Conservation (phyloP, 2,113 vertebrate species). For the Phalacrocorax aristotelis region DNA sequence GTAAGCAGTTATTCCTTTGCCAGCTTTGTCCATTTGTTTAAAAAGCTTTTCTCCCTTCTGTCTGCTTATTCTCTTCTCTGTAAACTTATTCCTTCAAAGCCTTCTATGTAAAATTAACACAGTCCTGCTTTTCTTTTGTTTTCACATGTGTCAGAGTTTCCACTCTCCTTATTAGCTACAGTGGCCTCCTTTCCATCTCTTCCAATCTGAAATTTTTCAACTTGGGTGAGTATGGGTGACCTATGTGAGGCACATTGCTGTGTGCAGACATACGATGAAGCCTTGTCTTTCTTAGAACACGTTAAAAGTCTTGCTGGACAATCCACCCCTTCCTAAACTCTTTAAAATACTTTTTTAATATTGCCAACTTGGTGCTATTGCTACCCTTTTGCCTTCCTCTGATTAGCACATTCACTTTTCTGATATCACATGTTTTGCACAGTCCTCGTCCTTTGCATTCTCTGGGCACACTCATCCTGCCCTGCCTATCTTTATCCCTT, state of each 20-base stretch:
- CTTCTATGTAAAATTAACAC: not conserved
- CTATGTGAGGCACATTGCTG: not conserved
- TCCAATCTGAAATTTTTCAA: not conserved
- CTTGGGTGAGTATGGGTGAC: not conserved
- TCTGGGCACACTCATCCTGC: not conserved
- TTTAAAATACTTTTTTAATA: not conserved
- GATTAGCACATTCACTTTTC: not conserved
- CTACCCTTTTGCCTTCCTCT: not conserved
- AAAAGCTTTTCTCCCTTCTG: not conserved
- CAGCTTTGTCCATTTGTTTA: not conserved
- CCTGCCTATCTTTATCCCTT: not conserved
- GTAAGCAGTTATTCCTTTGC: not conserved
- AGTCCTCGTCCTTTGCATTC: not conserved
- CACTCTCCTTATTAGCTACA: not conserved
- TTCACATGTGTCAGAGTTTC: not conserved
- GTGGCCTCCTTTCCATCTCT: not conserved
- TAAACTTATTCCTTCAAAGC: not conserved
- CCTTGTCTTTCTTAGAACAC: not conserved
- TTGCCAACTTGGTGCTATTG: rapidly evolving
- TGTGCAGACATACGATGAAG: not conserved
- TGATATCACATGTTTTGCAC: not conserved
- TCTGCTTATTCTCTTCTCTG: not conserved
- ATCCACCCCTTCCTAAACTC: not conserved
- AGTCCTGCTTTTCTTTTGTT: not conserved
- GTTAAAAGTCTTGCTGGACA: not conserved